Evolutionary conservation across 2,113 vertebrate genomes (phyloP).

Genomic region (Quiscalus mexicanus): DNA sequence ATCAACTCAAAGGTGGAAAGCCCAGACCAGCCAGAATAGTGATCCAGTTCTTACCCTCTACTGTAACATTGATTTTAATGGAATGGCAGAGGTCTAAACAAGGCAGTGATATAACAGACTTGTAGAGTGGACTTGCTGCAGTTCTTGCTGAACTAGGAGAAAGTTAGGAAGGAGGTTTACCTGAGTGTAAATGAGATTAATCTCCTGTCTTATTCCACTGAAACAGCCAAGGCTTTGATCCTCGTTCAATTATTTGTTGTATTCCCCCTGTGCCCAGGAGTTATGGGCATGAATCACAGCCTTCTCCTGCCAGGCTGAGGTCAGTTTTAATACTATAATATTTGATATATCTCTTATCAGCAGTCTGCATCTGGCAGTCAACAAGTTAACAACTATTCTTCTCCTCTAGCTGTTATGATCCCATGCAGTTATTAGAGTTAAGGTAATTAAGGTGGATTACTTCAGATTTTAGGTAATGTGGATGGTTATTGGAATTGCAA

Average conservation of each 20-base stretch:
- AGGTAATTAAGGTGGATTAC: conserved; percentile 27
- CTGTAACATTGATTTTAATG: background rate
- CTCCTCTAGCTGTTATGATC: conserved; percentile 12
- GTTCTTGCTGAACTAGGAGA: background rate
- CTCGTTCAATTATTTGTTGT: background rate
- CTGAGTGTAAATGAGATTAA: background rate
- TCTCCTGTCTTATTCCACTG: background rate
- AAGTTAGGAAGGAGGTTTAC: background rate
- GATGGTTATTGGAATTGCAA: background rate
- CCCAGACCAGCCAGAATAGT: background rate
- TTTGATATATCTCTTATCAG: conserved; percentile 37
- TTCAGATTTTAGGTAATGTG: background rate
- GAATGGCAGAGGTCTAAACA: background rate
- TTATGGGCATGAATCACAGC: background rate
- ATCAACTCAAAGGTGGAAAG: background rate
- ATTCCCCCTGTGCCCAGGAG: background rate
- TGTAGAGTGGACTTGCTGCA: background rate
- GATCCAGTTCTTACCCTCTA: background rate
- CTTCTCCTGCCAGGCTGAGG: conserved; percentile 23
- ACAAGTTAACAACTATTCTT: conserved; percentile 45
- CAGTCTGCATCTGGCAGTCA: conserved; percentile 38
- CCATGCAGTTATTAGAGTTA: background rate
- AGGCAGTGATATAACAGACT: background rate
- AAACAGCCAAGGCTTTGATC: conserved; percentile 24
- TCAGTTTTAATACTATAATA: conserved; percentile 32